Evolutionary conservation across 2,113 vertebrate species (phyloP), one percentile per base, ranked within the genome.

Genomic region (Anarrhichthys ocellatus): DNA sequence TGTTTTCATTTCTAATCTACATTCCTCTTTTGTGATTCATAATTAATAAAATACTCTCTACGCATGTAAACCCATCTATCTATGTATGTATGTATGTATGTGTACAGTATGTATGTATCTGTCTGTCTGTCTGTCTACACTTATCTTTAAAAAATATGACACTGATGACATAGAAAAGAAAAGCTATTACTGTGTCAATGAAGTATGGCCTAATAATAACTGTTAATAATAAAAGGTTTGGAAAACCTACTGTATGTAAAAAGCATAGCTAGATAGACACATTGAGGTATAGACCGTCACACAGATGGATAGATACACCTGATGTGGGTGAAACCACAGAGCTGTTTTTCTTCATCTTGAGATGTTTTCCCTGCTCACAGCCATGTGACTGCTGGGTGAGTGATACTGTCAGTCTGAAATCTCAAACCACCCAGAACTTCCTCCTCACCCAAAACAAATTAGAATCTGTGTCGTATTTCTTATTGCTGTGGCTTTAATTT

Each of bases 241-340:
- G 22, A n/a, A 62, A 40, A 29, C 15, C n/a, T 48, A 9, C 22
- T 42, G 9, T 52, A 36, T 48, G 29, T 48, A 14, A 5, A 67
- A 59, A 29, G 9, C 29, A 52, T 1, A 20, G 32, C 8, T 34
- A 68, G 50, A 74, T 52, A 82, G 48, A 22, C 66, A 69, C 4
- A 73, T 8, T 38, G 32, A 58, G 11, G 13, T 29, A 42, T 42
- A 40, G 24, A 59, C 34, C 8, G 6, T 70, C 50, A 69, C 14
- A 59, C 15, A 44, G 27, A 59, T 46, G 17, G 40, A 56, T 32
- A 59, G 58, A 71, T 17, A 70, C 56, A 90, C 14, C 48, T 87
- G 70, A 85, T 88, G 88, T 90, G 69, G 86, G 80, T 87, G 75
- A 86, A 83, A 89, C 78, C 73, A 64, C 74, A 77, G 32, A 82